These are phyloP conservation scores for Polypedilum pembai DNA, from an alignment of 1,140 invertebrate genomes.

Conservation along the genomic window DNA sequence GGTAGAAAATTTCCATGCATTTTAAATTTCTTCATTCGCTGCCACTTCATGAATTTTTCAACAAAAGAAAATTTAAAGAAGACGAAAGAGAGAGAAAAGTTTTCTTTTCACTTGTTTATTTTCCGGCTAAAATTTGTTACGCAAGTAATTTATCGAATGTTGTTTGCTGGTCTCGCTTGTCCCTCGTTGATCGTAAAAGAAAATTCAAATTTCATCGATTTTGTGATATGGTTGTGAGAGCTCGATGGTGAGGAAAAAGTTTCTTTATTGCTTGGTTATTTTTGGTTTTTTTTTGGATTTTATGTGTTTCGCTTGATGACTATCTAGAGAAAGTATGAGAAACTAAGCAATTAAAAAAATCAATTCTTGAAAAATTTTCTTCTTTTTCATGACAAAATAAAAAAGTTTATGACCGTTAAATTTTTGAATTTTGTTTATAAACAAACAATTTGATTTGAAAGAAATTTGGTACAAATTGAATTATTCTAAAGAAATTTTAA, in stretches of 20 bases:
- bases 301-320: no score
- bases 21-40: conserved; percentile 25
- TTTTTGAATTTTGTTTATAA: no score
- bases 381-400: no score
- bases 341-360: no score
- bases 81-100: not conserved
- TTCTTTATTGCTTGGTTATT: not conserved
- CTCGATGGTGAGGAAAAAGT: not conserved
- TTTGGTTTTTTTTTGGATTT: no score
- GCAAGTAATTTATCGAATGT: conserved; percentile 24
- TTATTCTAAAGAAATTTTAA: no score
- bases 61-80: conserved; percentile 25
- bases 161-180: not conserved
- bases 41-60: conserved; percentile 22
- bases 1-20: conserved; percentile 14
- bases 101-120: not conserved
- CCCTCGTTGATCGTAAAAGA: conserved; percentile 23
- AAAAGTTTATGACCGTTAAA: no score
- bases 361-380: no score
- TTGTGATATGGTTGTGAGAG: not conserved
- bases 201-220: conserved; percentile 28
- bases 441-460: no score
- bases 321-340: no score
- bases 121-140: not conserved
- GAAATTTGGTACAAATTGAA: no score